phyloP scores from a whole-genome alignment of 1,140 invertebrate species.

The Radopholus similis region DNA sequence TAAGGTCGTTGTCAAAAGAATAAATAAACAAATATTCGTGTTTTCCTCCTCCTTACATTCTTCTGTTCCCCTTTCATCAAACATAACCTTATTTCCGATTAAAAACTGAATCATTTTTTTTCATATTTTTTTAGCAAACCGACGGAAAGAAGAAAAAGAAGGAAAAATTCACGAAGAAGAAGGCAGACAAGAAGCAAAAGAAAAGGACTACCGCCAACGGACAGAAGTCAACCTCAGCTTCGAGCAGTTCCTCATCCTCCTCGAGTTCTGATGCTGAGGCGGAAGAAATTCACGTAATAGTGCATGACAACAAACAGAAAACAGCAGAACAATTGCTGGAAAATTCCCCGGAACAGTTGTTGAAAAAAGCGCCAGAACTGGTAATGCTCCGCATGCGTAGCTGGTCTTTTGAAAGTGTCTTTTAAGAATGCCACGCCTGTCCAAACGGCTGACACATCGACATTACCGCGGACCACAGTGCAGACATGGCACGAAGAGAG shows the following conservation, averaged over 20 bases:
- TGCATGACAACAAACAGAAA: neutral
- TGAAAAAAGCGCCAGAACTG: neutral
- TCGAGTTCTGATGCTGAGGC: slow-evolving; percentile 24
- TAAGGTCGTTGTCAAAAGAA: too few relatives aligned
- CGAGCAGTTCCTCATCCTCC: slow-evolving; percentile 19
- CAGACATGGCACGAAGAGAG: slow-evolving; percentile 54
- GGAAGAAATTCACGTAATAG: slow-evolving; percentile 21
- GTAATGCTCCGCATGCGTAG: neutral
- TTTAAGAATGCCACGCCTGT: neutral
- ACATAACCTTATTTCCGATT: slow-evolving; percentile 13
- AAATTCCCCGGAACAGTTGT: too few relatives aligned
- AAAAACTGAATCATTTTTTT: too few relatives aligned
- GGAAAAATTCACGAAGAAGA: slow-evolving; percentile 33
- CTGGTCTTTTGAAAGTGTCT: neutral
- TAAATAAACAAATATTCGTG: neutral
- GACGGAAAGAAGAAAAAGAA: slow-evolving; percentile 41
- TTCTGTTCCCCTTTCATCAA: neutral
- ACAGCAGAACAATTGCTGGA: slow-evolving; percentile 1
- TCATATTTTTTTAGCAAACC: slow-evolving; percentile 20
- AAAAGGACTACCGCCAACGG: slow-evolving; percentile 19
- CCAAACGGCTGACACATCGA: neutral
- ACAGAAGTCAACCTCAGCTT: slow-evolving; percentile 8
- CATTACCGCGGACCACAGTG: slow-evolving; percentile 40
- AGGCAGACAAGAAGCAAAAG: slow-evolving; percentile 16
- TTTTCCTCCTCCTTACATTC: neutral